Conservation (phyloP, 2,888 invertebrate genomes). For the Agrotis ipsilon region DNA sequence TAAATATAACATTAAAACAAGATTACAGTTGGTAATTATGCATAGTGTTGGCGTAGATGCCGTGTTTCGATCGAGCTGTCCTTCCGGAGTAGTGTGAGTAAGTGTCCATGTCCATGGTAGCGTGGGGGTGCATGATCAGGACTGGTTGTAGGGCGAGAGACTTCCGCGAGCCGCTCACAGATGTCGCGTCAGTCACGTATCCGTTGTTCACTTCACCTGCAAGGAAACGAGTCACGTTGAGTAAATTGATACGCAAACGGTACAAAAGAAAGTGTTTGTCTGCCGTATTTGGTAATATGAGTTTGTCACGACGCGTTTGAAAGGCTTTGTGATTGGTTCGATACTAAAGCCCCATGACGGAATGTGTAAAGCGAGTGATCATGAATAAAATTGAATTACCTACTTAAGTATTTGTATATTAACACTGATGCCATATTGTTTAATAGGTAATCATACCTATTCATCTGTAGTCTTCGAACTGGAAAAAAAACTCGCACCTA, state of each 20-base stretch:
- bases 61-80: slow-evolving; percentile 92
- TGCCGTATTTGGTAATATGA: slow-evolving; percentile 42
- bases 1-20: slow-evolving; percentile 20
- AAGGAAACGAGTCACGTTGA: slow-evolving; percentile 64
- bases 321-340: slow-evolving; percentile 13
- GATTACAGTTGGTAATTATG: slow-evolving; percentile 93
- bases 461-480: slow-evolving; percentile 1
- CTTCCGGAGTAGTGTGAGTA: slow-evolving; percentile 95
- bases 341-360: not conserved
- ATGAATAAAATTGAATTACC: too few species aligned
- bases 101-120: slow-evolving; percentile 93
- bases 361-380: not conserved
- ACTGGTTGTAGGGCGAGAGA: slow-evolving; percentile 97
- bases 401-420: not conserved
- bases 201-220: slow-evolving; percentile 97
- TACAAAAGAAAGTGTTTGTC: slow-evolving; percentile 52
- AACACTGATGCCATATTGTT: too few species aligned
- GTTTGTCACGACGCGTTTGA: slow-evolving; percentile 34
- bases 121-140: slow-evolving; percentile 94
- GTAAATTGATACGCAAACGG: slow-evolving; percentile 55
- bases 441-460: not conserved
- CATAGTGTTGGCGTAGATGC: slow-evolving; percentile 92
- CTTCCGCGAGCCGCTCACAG: slow-evolving; percentile 96
- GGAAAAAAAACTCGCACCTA: not conserved
- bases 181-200: slow-evolving; percentile 96